These are phyloP conservation scores for Apoda limacodes DNA, from an alignment of 2,888 invertebrate species.

Conservation along the genomic window DNA sequence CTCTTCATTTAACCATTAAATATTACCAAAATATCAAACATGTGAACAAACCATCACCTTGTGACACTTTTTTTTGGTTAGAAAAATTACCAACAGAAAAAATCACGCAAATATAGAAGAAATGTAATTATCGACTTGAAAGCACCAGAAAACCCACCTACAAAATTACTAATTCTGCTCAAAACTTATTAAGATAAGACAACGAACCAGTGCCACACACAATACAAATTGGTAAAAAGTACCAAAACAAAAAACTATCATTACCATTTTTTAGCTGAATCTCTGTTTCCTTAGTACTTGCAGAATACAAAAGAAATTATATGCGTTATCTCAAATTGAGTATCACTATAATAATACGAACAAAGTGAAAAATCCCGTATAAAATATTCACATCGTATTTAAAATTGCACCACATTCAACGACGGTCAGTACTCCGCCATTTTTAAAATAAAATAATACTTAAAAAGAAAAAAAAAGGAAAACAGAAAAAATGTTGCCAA, in stretches of 20 bases:
- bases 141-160: too few relatives aligned
- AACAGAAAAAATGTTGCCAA: too few relatives aligned
- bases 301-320: too few relatives aligned
- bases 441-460: constrained; percentile 49
- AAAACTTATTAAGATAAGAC: too few relatives aligned
- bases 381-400: constrained; percentile 36
- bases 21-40: constrained; percentile 47
- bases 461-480: constrained; percentile 52
- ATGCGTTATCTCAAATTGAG: too few relatives aligned
- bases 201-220: too few relatives aligned
- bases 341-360: too few relatives aligned
- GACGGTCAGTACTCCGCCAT: constrained; percentile 67
- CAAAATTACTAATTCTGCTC: too few relatives aligned
- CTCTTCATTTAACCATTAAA: constrained; percentile 33
- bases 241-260: constrained; percentile 72
- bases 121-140: too few relatives aligned
- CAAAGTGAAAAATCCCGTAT: too few relatives aligned
- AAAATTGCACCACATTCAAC: constrained; percentile 54
- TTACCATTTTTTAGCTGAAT: constrained; percentile 62
- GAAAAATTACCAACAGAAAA: constrained; percentile 64
- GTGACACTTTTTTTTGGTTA: constrained; percentile 65
- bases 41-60: constrained; percentile 53
- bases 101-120: constrained; percentile 40
- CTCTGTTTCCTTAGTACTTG: too few relatives aligned
- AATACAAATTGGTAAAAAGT: constrained; percentile 63